Percentiles rank a stretch among this genome's conserved stretches.
Evolutionary conservation across 2,888 invertebrate genomes (phyloP).

Genomic region (Lagria hirta): DNA sequence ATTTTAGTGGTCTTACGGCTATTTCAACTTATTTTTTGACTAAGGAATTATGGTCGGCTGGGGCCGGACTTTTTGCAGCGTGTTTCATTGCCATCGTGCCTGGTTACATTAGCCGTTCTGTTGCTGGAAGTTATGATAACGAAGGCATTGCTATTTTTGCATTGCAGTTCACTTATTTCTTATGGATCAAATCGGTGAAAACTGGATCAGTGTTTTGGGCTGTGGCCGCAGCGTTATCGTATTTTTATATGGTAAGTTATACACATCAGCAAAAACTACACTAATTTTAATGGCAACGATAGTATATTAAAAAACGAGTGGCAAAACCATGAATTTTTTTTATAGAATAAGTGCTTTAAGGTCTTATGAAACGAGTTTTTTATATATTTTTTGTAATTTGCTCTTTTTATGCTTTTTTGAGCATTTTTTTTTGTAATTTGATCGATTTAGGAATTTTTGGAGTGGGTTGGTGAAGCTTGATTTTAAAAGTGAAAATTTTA

Average conservation of each 20-base stretch:
- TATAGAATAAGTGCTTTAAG: not conserved
- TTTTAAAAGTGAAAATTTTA: no score
- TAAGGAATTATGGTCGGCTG: constrained; percentile 95
- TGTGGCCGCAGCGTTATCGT: constrained; percentile 88
- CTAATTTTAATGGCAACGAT: constrained; percentile 7
- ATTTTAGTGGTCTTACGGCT: constrained; percentile 89
- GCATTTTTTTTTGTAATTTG: no score
- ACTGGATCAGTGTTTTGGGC: constrained; percentile 98
- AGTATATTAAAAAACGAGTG: constrained; percentile 5
- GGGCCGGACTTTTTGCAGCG: constrained; percentile 96
- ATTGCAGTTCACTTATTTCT: constrained; percentile 94
- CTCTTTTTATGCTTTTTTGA: no score
- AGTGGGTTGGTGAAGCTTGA: no score
- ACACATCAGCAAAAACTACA: no score
- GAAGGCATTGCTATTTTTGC: constrained; percentile 99
- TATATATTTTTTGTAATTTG: constrained; percentile 5
- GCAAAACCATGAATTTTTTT: not conserved
- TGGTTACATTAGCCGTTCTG: constrained; percentile 98
- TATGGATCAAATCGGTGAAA: constrained; percentile 98
- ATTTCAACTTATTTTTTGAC: constrained; percentile 97
- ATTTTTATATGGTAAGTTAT: constrained; percentile 94
- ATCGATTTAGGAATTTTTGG: no score
- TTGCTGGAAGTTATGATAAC: constrained; percentile 99
- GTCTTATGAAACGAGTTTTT: not conserved
- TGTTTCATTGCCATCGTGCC: constrained; percentile 99